A percentile compares a stretch with the other conserved stretches of the same genome.
phyloP scores from a whole-genome alignment of 1,140 invertebrate species.

The Phenacoccus solenopsis region DNA sequence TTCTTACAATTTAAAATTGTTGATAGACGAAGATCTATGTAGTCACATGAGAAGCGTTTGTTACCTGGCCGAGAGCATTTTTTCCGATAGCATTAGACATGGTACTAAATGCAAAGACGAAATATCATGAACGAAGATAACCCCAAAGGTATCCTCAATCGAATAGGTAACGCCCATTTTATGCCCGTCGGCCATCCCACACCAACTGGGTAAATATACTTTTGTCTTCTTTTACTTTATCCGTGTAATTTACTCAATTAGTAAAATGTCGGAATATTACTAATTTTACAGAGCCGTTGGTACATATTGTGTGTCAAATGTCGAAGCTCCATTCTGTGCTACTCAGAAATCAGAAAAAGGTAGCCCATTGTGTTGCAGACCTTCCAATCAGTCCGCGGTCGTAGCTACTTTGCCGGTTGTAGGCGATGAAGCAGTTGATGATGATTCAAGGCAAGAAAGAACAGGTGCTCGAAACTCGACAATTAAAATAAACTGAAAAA shows the following conservation, averaged over 20 bases:
- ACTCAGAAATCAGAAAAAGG: conserved; percentile 38
- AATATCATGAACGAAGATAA: conserved; percentile 37
- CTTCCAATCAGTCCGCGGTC: conserved; percentile 5
- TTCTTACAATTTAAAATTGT: no score
- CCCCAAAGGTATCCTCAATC: conserved; percentile 24
- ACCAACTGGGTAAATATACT: conserved; percentile 35
- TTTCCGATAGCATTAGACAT: conserved; percentile 33
- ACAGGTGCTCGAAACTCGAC: no score
- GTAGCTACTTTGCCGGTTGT: background rate
- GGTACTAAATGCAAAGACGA: conserved; percentile 53
- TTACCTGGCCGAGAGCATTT: conserved; percentile 57
- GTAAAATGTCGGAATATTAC: background rate
- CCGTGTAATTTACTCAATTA: background rate
- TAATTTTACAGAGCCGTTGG: conserved; percentile 39
- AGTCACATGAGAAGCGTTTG: conserved; percentile 61
- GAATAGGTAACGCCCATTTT: conserved; percentile 31
- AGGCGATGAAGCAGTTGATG: background rate
- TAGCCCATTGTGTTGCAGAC: conserved; percentile 48
- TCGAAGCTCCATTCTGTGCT: conserved; percentile 52
- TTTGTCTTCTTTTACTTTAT: background rate
- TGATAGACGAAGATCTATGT: conserved; percentile 53
- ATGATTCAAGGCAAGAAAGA: background rate
- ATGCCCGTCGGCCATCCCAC: conserved; percentile 44
- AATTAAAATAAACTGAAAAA: no score
- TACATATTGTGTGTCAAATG: conserved; percentile 48